Evolutionary conservation across 2,888 invertebrate genomes (phyloP), one percentile per base, ranked within the genome.

Genomic region (Harmothoe impar): DNA sequence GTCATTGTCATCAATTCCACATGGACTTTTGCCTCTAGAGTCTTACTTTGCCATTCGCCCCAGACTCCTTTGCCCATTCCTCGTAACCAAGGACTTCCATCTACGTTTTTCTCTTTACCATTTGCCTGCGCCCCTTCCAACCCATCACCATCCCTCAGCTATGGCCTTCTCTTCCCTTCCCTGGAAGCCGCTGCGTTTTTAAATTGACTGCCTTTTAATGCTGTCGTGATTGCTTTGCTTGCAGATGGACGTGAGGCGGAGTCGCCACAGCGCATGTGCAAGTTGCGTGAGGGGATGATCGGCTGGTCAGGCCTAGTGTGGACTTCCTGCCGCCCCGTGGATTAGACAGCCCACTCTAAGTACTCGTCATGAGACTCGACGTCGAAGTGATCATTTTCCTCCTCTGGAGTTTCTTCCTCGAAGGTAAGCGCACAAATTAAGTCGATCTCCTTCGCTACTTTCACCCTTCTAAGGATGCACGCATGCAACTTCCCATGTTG

Each of bases 391-490:
- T 86, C 54, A 29, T 86, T 56, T 7, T 86, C 23, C 86, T 86
- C n/a, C 52, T 86, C 29, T 86, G 86, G 86, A 86, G 54, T 29
- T 86, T 86, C 86, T 86, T 86, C 56, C 56, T 86, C 15, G 86
- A 86, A 56, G 86, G 86, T 86, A 86, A 56, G 86, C 35, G 43
- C 31, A 29, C 29, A 68, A 68, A 25, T 68, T n/a, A 68, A 68
- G 68, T 25, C 29, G 68, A 68, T 43, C 43, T 43, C 43, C 43
- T 43, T 43, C 43, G 10, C 43, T 43, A 43, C 43, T 43, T 43
- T 43, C 10, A 43, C 43, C 43, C 43, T 43, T 7, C 10, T 43
- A 43, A 43, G 43, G 43, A 43, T 43, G 43, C 43, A 10, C 43
- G 10, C 43, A 43, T 43, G 43, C 43, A 43, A 43, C 43, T 43